Evolutionary conservation across 2,888 invertebrate genomes (phyloP), one percentile per base, ranked within the genome.

Genomic region (Protodeltote pygarga): DNA sequence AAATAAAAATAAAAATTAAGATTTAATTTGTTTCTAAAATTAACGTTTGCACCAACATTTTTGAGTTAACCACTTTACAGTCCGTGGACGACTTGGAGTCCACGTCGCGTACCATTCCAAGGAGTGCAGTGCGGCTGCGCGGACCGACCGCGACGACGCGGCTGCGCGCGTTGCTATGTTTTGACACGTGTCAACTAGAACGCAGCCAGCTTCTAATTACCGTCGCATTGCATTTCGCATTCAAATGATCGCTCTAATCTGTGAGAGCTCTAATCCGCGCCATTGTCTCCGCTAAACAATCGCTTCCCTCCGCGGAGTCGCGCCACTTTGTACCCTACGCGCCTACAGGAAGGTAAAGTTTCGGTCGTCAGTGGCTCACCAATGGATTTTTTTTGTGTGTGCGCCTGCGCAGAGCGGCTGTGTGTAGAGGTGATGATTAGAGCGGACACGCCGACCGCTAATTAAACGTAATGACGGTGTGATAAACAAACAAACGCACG

Each of bases 391-490:
- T 23, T 39, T 42, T 33, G 13, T 24, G 24, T 40, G 14, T 21
- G 27, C 31, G 57, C 16, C 38, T 42, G 51, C 35, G 31, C 49
- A 31, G 50, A 34, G 25, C 33, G 46, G 38, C 14, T 24, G 39
- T 5, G 19, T 29, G 45, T 32, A 34, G 21, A 28, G 11, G 42
- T 34, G 47, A 50, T 66, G 54, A 59, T 60, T 55, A 49, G 34
- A 61, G 58, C 35, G 47, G 46, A 38, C 60, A 47, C 40, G 41
- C 60, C 55, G 49, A 51, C 57, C 57, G 50, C 79, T 85, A 80
- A 85, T 85, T 83, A 86, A 77, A 77, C 54, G 63, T 65, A 69
- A 79, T 85, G 85, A 85, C 81, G 71, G 48, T 66, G 66, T 74
- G 73, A 75, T 73, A 76, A 79, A 83, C 82, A 79, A 79, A 82